These are phyloP conservation scores for Pollimyrus isidori DNA, from an alignment of 2,113 vertebrate genomes.

Conservation along the genomic window DNA sequence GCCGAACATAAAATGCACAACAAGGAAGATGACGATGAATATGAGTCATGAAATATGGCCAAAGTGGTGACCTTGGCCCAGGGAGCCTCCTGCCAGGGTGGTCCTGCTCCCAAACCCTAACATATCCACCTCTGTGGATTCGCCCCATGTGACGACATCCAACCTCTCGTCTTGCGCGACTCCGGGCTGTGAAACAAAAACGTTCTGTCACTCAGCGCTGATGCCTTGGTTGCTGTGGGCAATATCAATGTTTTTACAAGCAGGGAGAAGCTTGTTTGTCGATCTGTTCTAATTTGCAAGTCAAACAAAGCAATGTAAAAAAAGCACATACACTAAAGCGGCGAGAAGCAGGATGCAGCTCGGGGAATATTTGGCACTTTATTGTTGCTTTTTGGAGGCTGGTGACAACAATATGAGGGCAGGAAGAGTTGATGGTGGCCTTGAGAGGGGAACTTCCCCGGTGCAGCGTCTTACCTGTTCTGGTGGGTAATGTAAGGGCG, in stretches of 20 bases:
- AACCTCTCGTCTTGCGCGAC: background rate
- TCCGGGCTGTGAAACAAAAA: background rate
- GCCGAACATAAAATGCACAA: background rate
- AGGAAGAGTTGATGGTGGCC: background rate
- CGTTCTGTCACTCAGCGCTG: background rate
- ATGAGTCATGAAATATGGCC: background rate
- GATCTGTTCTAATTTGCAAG: background rate
- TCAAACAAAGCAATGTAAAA: background rate
- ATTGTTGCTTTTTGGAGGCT: background rate
- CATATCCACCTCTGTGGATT: background rate
- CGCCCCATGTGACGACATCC: background rate
- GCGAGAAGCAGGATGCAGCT: background rate
- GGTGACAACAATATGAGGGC: background rate
- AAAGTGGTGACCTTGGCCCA: background rate
- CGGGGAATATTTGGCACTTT: background rate
- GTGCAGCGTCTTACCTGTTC: background rate
- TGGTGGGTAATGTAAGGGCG: background rate
- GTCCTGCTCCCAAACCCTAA: background rate
- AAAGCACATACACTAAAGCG: background rate
- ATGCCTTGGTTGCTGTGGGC: constrained; percentile 1
- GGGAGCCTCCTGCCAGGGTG: background rate
- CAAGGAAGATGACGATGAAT: background rate
- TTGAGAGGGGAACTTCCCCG: background rate
- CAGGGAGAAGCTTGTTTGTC: background rate
- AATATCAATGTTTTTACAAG: constrained; percentile 7